Conservation (phyloP, 2,113 vertebrate genomes). For the Stictonetta naevosa region DNA sequence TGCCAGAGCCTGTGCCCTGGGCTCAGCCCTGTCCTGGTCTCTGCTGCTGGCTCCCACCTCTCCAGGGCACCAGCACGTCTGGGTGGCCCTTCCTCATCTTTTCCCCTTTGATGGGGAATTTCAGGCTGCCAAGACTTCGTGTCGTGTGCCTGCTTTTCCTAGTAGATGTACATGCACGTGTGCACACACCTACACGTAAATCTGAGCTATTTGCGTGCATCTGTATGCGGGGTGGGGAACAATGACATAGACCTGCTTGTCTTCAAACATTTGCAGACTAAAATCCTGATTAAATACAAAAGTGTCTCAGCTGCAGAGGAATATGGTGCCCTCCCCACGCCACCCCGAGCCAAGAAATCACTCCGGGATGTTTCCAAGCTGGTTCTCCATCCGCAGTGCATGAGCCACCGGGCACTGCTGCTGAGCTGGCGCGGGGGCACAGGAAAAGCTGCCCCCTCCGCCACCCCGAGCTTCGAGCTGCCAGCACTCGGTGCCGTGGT, state of each 20-base stretch:
- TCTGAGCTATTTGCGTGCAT: fast-evolving
- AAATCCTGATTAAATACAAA: background rate
- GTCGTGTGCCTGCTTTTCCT: background rate
- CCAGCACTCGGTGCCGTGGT: fast-evolving
- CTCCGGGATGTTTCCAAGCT: background rate
- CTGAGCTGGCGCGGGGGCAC: background rate
- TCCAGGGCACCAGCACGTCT: background rate
- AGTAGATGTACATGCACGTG: fast-evolving
- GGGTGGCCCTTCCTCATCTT: background rate
- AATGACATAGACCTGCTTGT: background rate
- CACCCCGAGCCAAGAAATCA: background rate
- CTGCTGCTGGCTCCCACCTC: background rate
- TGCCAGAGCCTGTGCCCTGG: background rate
- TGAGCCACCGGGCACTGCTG: background rate
- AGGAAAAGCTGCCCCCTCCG: background rate
- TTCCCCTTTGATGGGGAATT: background rate
- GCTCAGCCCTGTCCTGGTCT: background rate
- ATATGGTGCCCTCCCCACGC: fast-evolving
- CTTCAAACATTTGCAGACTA: background rate
- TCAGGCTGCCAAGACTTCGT: background rate
- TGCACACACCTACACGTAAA: too few species aligned
- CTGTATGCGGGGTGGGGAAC: background rate
- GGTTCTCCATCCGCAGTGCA: background rate
- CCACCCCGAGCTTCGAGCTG: background rate
- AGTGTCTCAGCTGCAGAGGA: background rate